phyloP scores from a whole-genome alignment of 2,113 vertebrate species.

The Prinia subflava region DNA sequence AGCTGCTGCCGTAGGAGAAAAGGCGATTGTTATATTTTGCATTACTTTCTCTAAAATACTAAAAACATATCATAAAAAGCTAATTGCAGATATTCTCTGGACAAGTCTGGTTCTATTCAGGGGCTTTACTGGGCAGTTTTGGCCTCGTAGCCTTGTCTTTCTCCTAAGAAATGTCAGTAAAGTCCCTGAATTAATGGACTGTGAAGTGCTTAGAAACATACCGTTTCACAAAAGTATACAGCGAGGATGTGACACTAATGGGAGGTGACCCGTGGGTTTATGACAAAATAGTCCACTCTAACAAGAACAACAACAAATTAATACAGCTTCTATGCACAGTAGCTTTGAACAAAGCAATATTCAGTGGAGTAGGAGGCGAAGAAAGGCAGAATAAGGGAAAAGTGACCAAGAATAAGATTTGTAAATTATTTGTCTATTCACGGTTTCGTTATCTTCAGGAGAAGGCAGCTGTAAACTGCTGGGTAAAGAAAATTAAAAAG shows the following conservation, averaged over 20 bases:
- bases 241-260: conserved; percentile 60
- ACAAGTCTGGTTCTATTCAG: background rate
- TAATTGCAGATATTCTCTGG: conserved; percentile 24
- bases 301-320: conserved; percentile 37
- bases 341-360: background rate
- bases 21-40: background rate
- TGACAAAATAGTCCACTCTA: conserved; percentile 3
- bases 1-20: background rate
- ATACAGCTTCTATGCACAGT: background rate
- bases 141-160: conserved; percentile 33
- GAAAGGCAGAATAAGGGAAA: background rate
- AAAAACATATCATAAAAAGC: background rate
- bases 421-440: background rate
- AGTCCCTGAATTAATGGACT: conserved; percentile 71
- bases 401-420: background rate
- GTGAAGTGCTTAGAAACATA: conserved; percentile 69
- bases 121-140: conserved; percentile 18
- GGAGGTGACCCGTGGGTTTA: conserved; percentile 62
- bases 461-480: background rate
- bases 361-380: background rate
- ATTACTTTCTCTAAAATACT: background rate
- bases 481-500: background rate
- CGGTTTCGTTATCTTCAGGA: background rate
- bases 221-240: conserved; percentile 59
- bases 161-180: conserved; percentile 64